A percentile compares a stretch with the other conserved stretches of the same genome.
Conservation (phyloP, 1,140 invertebrate genomes). For the Camponotus floridanus region DNA sequence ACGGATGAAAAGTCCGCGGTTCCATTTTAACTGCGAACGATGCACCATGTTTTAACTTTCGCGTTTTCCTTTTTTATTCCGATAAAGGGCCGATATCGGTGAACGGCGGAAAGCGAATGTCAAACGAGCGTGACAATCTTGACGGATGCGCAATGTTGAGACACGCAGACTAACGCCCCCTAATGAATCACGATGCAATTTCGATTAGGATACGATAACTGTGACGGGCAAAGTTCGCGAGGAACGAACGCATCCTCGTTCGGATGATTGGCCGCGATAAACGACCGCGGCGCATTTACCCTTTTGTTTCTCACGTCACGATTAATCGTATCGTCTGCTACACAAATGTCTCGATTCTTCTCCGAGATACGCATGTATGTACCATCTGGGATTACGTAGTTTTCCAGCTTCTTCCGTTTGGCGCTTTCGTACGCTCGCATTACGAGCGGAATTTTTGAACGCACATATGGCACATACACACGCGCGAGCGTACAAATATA, state of each 20-base stretch:
- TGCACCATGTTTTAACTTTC: constrained; percentile 15
- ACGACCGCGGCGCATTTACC: neutral
- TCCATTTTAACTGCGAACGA: constrained; percentile 40
- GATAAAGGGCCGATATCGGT: neutral
- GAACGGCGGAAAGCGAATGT: constrained; percentile 1
- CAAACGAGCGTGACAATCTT: constrained; percentile 30
- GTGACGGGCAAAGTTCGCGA: neutral
- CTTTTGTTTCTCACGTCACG: neutral
- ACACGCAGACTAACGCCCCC: constrained; percentile 50
- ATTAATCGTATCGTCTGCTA: constrained; percentile 39
- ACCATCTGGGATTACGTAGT: neutral
- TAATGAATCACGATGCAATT: constrained; percentile 13
- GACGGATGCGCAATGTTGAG: constrained; percentile 75
- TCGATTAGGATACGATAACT: neutral
- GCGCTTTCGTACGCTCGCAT: neutral
- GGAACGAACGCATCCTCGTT: neutral
- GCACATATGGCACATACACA: too few relatives aligned
- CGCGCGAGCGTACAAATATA: neutral
- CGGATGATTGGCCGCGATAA: neutral
- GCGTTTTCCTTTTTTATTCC: neutral
- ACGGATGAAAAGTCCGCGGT: constrained; percentile 23
- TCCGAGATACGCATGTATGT: neutral
- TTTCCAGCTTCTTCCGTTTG: neutral
- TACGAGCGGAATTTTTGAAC: constrained; percentile 25
- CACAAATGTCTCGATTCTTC: neutral